phyloP scores from a whole-genome alignment of 2,797 vertebrate genomes.

The Morelia viridis region DNA sequence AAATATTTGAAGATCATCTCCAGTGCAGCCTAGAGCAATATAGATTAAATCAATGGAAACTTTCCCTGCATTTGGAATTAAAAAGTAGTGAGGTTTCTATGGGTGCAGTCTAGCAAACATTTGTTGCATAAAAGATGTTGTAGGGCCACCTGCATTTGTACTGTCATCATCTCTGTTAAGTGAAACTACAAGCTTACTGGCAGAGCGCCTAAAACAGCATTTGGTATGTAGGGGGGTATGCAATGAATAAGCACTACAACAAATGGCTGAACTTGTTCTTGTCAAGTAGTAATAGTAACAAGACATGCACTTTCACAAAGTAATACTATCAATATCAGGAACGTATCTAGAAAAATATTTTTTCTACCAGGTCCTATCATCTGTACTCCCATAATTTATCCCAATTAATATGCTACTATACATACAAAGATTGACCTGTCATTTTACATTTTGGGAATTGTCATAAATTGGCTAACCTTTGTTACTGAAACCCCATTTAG shows the following conservation, averaged over 20 bases:
- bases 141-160: not conserved
- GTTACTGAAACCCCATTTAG: not conserved
- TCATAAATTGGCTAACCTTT: not conserved
- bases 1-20: not conserved
- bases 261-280: conserved; percentile 11
- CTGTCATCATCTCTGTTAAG: not conserved
- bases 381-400: not conserved
- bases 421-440: not conserved
- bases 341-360: not conserved
- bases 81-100: not conserved
- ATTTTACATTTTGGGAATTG: not conserved
- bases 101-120: not conserved
- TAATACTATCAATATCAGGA: not conserved
- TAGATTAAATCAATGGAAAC: not conserved
- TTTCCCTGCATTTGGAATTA: not conserved
- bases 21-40: not conserved
- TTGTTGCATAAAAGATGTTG: not conserved
- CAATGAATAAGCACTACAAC: conserved; percentile 10
- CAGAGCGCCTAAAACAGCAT: not conserved
- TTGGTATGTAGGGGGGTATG: not conserved
- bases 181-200: not conserved
- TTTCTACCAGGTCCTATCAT: not conserved
- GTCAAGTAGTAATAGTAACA: not conserved
- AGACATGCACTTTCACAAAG: not conserved
- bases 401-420: not conserved